Base-by-base conservation (phyloP, 2,888 invertebrate genomes). In the Philonicus albiceps region DNA sequence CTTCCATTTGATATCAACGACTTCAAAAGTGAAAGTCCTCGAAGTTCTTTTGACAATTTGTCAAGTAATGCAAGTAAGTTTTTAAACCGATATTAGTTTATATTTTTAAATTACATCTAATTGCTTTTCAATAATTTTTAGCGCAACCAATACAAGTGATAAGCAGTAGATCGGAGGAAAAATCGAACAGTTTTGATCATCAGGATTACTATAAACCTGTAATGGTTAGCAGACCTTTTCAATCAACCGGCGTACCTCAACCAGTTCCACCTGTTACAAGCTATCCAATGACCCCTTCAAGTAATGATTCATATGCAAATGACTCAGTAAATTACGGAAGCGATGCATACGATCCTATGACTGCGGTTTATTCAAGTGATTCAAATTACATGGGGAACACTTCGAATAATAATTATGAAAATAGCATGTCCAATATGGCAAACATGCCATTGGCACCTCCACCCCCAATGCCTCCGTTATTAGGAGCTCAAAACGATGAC, bases 121-220 rank as follows among this genome's bases (percentile, higher is more conserved):
- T 49, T 49, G 49, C 0, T 4, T n/a, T 49, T 49, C 3, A n/a
- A 19, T 2, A 0, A 19, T 81, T 84, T 37, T 87, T 86, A 93
- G 93, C 93, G 86, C 93, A 93, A 90, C 93, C 93, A 78, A 94
- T 94, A 87, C 93, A 94, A 90, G 94, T 94, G n/a, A 94, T 94
- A 89, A 93, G 93, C 74, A 93, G 93, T 86, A 93, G 95, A 49
- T 93, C 93, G 55, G 90, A 92, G 88, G 93, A 94, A 85, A 93
- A 94, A 87, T 92, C 92, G 88, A 93, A 93, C 86, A 88, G 87
- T 72, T 89, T 89, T 74, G 91, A 90, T 87, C 90, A 93, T 2
- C 89, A 89, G 27, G 93, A 93, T 53, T 94, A 92, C 89, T 94
- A 94, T 88, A 93, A 93, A 88, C 64, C 64, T 64, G 90, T 91